phyloP scores from a whole-genome alignment of 2,113 vertebrate genomes.

The Malurus alboscapulatus region DNA sequence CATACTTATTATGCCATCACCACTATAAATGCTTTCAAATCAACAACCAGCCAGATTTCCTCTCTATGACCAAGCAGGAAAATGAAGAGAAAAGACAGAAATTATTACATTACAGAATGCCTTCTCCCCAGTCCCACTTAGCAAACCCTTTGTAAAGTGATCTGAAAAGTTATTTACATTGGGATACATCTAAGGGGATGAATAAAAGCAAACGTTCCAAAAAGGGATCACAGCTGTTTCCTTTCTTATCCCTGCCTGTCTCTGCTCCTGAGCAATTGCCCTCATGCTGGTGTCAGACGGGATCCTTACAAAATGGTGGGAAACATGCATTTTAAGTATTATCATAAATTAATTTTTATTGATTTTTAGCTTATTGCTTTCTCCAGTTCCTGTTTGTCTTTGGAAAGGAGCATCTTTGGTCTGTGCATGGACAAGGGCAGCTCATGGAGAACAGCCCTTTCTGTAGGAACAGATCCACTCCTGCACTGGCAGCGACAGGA shows the following conservation, averaged over 20 bases:
- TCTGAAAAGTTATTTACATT: conserved; percentile 26
- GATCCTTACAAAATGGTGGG: neutral
- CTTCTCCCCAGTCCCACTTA: neutral
- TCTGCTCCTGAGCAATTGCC: neutral
- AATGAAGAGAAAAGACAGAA: conserved; percentile 29
- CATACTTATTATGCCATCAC: neutral
- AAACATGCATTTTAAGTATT: neutral
- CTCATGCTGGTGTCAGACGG: accelerated
- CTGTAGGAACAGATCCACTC: neutral
- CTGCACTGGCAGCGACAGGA: neutral
- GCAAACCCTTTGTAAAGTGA: neutral
- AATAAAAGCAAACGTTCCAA: neutral
- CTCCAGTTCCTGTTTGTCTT: neutral
- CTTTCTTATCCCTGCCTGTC: neutral
- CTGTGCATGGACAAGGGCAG: neutral
- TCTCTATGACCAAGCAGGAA: neutral
- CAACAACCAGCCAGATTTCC: neutral
- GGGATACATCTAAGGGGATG: neutral
- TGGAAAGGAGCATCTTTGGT: neutral
- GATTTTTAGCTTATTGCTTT: neutral
- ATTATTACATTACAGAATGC: neutral
- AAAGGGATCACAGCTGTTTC: conserved; percentile 6
- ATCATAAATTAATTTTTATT: neutral
- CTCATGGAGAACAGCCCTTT: neutral
- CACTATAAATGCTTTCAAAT: conserved; percentile 5